Conservation (phyloP, 2,888 invertebrate species). For the Drosophila kuntzei region DNA sequence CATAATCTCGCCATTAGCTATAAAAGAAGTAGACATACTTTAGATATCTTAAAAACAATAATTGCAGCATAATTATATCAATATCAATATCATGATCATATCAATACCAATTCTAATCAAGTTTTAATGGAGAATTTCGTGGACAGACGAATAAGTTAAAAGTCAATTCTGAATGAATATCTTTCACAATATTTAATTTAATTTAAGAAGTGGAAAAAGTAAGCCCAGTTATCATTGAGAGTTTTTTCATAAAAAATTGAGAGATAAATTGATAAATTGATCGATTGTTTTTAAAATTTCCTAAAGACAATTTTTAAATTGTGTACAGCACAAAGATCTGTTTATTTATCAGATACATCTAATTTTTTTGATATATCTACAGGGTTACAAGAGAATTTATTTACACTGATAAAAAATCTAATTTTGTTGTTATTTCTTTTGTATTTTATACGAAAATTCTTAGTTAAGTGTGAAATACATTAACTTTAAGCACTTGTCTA, state of each 20-base stretch:
- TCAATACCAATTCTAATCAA: neutral
- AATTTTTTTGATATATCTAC: too few relatives aligned
- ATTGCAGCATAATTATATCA: neutral
- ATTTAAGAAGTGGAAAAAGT: neutral
- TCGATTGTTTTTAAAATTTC: too few relatives aligned
- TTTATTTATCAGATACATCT: too few relatives aligned
- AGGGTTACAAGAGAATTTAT: too few relatives aligned
- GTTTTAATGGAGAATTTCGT: neutral
- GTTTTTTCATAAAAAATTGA: neutral
- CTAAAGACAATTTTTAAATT: neutral
- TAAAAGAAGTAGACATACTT: conserved; percentile 18
- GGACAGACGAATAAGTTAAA: neutral
- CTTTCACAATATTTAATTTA: neutral
- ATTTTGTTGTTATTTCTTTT: too few relatives aligned
- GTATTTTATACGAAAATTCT: too few relatives aligned
- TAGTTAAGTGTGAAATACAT: too few relatives aligned
- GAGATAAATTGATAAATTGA: too few relatives aligned
- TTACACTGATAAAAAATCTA: too few relatives aligned
- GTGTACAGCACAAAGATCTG: too few relatives aligned
- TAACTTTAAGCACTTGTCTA: too few relatives aligned
- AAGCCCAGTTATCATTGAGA: neutral
- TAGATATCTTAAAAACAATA: conserved; percentile 2
- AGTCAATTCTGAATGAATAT: neutral
- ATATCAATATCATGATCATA: neutral
- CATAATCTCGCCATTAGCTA: conserved; percentile 18